Base-by-base conservation (phyloP, 2,888 invertebrate species). In the Aphidoletes aphidimyza region DNA sequence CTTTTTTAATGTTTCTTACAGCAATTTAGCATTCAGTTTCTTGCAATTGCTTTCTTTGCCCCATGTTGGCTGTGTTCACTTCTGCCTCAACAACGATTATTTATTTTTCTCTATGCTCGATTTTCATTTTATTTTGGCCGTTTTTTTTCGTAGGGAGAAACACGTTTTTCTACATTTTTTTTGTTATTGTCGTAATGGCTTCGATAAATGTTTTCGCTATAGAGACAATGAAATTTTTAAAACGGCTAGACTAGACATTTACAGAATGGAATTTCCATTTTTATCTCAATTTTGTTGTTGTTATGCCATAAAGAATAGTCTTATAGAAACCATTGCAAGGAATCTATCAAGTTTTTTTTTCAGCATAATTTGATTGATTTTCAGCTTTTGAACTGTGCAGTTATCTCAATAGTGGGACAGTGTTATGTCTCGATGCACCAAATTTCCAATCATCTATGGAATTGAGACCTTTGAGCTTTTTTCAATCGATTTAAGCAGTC, bases 221-320 rank as follows among this genome's bases (percentile, higher is more conserved):
- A 26, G 22, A 22, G 8, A 3, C 5, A 54, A 54, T 69, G 69
- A 42, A 6, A 42, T 42, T 42, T 42, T 42, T 42, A 6, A 42
- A 42, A 42, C 42, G 42, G n/a, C n/a, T n/a, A n/a, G n/a, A 30
- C 69, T 69, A 69, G 69, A 69, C 69, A 69, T 69, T 69, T 26
- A 30, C 30, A 14, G 30, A 69, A 69, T 69, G 30, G 30, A 69
- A 69, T 69, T 69, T 34, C 17, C 34, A 69, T 30, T 69, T 69
- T 30, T 14, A 14, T 69, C 34, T 69, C 26, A 11, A 30, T 69
- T 14, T 0, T 1, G 2, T 54, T 69, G n/a, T n/a, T n/a, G n/a
- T n/a, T n/a, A n/a, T n/a, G n/a, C n/a, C n/a, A n/a, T 30, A 34
- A 69, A 30, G 30, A 30, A 17, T 9, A 69, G 30, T 69, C 14